Base-by-base conservation (phyloP, 1,140 invertebrate species). In the Orius laevigatus region DNA sequence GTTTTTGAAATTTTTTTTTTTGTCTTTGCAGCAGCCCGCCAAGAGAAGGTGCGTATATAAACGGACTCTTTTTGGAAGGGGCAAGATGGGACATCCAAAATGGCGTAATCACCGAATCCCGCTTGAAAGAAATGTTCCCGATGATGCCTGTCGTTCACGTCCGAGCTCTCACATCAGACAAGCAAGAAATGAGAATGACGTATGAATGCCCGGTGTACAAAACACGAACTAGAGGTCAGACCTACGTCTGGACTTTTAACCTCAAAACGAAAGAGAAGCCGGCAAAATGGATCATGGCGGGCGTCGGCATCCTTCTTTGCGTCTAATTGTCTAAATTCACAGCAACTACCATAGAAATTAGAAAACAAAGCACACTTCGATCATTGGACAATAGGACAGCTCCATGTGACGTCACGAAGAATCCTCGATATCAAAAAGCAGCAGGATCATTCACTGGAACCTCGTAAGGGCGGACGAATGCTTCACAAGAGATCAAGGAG, bases 201-300 rank as follows among this genome's bases (percentile, higher is more conserved):
- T 95, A 94, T 60, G 83, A 89, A 55, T 94, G 90, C 65, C 90
- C 92, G 2, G 79, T 94, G 1, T 95, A 95, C 62, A 92, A 91
- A 66, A 94, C 87, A 8, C 72, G 81, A 57, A 71, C 69, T 58
- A 71, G 91, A 53, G 91, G 90, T 2, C 82, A 82, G 4, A 95
- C 89, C 1, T 96, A 79, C 60, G 86, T 96, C 1, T 95, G 90
- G 90, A 95, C 89, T 0, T 95, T 96, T 60, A 93, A 92, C 65
- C 67, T 96, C 11, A 89, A 84, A 68, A 87, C 80, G 1, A 84
- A 81, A 61, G 88, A 92, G 56, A 87, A 84, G 55, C 68, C 89
- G 0, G 76, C 84, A 0, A 89, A 89, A 59, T 96, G 91, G 92
- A 81, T 87, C 1, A 65, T 95, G 32, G 91, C 83, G 14, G 91